Conservation (phyloP, 1,140 invertebrate species). For the Gonioctena quinquepunctata region DNA sequence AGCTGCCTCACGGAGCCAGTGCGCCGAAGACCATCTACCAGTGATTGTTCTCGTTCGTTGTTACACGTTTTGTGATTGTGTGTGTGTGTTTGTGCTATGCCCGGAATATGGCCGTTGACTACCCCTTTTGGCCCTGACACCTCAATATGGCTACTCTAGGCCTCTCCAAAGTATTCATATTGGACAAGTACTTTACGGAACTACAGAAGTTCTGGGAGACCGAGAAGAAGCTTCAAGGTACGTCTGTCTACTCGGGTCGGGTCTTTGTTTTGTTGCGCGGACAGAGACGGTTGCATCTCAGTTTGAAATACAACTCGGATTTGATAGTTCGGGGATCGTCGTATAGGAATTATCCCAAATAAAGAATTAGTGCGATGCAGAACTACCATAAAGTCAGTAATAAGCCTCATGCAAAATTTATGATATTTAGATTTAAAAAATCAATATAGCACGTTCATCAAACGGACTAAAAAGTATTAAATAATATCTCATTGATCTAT, state of each 20-base stretch:
- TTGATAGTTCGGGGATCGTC: too few species aligned
- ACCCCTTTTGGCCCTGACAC: slow-evolving; percentile 34
- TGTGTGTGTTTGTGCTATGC: slow-evolving; percentile 34
- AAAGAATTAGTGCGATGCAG: too few species aligned
- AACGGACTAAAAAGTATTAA: too few species aligned
- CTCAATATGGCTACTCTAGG: slow-evolving; percentile 83
- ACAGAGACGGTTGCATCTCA: background rate
- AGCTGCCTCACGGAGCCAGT: slow-evolving; percentile 29
- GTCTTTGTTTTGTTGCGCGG: slow-evolving; percentile 7
- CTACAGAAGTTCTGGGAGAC: slow-evolving; percentile 96
- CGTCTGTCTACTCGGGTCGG: slow-evolving; percentile 29
- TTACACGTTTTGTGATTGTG: slow-evolving; percentile 25
- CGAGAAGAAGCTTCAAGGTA: slow-evolving; percentile 94
- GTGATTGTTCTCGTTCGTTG: slow-evolving; percentile 23
- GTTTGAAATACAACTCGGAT: too few species aligned
- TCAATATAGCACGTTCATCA: too few species aligned
- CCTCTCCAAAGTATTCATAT: slow-evolving; percentile 93
- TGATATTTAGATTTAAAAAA: too few species aligned
- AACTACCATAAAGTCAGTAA: too few species aligned
- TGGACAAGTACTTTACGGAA: slow-evolving; percentile 96
- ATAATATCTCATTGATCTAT: too few species aligned
- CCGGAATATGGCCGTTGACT: slow-evolving; percentile 46
- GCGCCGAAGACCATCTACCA: slow-evolving; percentile 21
- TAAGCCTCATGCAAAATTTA: too few species aligned
- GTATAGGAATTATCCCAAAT: too few species aligned